phyloP scores from a whole-genome alignment of 2,797 vertebrate species.

The Megaceryle alcyon region DNA sequence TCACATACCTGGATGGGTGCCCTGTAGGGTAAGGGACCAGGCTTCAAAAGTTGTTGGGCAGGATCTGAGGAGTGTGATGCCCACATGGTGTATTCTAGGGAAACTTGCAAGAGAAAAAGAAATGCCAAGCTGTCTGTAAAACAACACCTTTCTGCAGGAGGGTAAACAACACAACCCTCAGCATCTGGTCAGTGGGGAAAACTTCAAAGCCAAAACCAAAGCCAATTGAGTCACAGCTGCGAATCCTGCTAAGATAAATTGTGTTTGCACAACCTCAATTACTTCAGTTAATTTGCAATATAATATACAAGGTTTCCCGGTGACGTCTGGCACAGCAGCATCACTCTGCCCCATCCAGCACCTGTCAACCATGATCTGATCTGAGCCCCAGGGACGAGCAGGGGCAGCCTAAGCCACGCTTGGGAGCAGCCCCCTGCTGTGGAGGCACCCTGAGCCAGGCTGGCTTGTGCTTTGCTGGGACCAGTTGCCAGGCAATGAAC shows the following conservation, averaged over 20 bases:
- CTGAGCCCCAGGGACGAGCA: neutral
- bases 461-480: neutral
- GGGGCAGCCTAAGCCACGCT: neutral
- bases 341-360: neutral
- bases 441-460: neutral
- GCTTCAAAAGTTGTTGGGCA: neutral
- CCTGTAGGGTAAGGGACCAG: neutral
- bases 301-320: neutral
- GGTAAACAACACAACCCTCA: neutral
- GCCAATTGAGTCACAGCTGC: neutral
- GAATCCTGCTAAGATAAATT: neutral
- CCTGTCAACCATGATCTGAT: rapidly evolving
- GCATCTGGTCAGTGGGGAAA: constrained; percentile 32
- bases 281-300: neutral
- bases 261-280: constrained; percentile 4
- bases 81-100: neutral
- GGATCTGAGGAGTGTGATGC: neutral
- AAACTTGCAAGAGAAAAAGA: neutral
- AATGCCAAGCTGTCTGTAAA: neutral
- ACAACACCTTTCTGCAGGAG: neutral
- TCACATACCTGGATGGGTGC: neutral
- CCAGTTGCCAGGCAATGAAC: too few relatives aligned
- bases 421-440: neutral
- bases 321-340: neutral
- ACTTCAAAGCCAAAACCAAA: constrained; percentile 44